phyloP scores from a whole-genome alignment of 2,888 invertebrate species.

The Macropis europaea region DNA sequence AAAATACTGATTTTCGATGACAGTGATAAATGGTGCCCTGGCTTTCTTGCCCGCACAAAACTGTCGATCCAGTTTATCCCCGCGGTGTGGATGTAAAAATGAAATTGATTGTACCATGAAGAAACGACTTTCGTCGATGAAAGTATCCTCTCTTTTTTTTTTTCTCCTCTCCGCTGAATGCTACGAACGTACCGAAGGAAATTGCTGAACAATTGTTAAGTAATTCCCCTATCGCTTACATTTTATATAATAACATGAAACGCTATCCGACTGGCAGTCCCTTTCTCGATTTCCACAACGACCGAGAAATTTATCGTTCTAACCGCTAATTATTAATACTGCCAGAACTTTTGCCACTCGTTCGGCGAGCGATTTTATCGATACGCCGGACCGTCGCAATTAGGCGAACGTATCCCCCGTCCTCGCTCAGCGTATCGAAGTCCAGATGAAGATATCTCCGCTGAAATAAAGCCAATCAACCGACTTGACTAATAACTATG shows the following conservation, averaged over 20 bases:
- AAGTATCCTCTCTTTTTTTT: not conserved
- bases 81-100: not conserved
- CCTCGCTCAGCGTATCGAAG: not conserved
- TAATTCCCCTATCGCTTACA: conserved; percentile 18
- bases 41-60: too few relatives aligned
- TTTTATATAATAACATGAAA: conserved; percentile 24
- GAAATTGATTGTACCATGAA: not conserved
- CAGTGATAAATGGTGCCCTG: too few relatives aligned
- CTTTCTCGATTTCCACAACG: not conserved
- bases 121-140: conserved; percentile 16
- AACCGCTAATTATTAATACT: conserved; percentile 16
- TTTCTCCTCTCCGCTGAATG: too few relatives aligned
- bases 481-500: conserved; percentile 27
- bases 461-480: not conserved
- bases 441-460: not conserved
- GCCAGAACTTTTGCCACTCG: too few relatives aligned
- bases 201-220: conserved; percentile 19
- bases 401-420: conserved; percentile 3
- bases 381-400: not conserved
- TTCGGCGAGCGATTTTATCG: too few relatives aligned
- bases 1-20: too few relatives aligned
- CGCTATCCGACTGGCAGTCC: not conserved
- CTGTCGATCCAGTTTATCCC: not conserved
- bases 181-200: not conserved
- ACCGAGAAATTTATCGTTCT: conserved; percentile 8